phyloP scores from a whole-genome alignment of 2,797 vertebrate species.

The Manis pentadactyla region DNA sequence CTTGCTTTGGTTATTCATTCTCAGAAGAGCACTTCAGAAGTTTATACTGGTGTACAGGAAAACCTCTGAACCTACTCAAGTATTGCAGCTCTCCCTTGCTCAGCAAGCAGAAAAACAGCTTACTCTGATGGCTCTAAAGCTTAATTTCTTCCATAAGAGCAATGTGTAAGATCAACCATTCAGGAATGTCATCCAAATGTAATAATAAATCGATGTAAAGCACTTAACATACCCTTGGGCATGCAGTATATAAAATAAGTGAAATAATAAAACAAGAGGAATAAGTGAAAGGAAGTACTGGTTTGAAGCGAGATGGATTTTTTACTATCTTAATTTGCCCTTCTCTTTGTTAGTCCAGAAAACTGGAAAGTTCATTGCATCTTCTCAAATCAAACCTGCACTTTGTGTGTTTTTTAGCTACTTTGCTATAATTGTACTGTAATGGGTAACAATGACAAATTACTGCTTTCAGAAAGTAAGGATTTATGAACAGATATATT shows the following conservation, averaged over 20 bases:
- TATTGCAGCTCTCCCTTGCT: neutral
- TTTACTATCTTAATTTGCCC: neutral
- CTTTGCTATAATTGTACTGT: neutral
- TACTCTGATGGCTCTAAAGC: neutral
- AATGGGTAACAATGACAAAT: neutral
- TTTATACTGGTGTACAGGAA: neutral
- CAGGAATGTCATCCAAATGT: neutral
- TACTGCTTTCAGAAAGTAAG: neutral
- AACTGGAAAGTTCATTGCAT: neutral
- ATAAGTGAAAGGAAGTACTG: neutral
- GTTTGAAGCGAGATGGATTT: neutral
- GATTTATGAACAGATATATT: neutral
- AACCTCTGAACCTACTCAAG: neutral
- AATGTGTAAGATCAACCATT: neutral
- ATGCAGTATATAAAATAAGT: neutral
- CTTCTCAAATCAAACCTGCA: neutral
- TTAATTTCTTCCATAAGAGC: slow-evolving; percentile 1
- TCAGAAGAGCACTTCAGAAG: neutral
- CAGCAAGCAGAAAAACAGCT: neutral
- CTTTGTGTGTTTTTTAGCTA: neutral
- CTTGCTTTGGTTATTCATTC: neutral
- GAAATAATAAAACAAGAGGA: neutral
- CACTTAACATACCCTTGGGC: neutral
- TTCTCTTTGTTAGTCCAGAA: neutral
- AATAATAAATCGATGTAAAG: slow-evolving; percentile 15